Base-by-base conservation (phyloP, 2,113 vertebrate genomes). In the Brachirus orientalis region DNA sequence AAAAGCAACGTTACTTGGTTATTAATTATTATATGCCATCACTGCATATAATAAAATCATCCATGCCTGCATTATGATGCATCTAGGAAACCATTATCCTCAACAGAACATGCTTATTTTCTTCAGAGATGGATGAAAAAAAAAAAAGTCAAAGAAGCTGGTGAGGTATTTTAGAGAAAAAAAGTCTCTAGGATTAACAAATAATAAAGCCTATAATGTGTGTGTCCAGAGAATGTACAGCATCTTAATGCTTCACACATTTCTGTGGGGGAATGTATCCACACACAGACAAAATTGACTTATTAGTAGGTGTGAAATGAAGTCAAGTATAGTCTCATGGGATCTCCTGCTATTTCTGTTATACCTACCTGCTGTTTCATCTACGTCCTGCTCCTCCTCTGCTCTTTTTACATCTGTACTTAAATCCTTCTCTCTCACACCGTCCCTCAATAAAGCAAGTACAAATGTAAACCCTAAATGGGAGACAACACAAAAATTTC, bases 251-350 rank as follows among this genome's bases (percentile, higher is more conserved):
- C 41, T 59, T 10, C 28, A 28, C 28, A 28, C 28, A 28, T 28
- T 28, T 28, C 28, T 28, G 28, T 28, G 28, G 28, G 28, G 28
- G 2, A 28, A 4, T 28, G 28, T 28, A 47, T 7, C 33, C 43
- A 22, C 54, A 57, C 16, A 20, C 54, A 57, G 7, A 41, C 37
- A 20, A 8, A 9, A 10, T 18, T 69, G 35, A 77, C 69, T 69
- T 77, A 84, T 80, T 82, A 65, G 75, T 59, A 61, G 52, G 53
- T 66, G 16, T 35, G 41, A 33, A 68, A 57, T 61, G n/a, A 53
- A 75, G 38, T 69, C 33, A 55, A 63, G 59, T 28, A 28, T 28
- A 28, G 28, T 28, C 58, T 20, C 52, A 59, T 65, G 38, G 6
- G 28, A 28, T 43, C 22, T 59, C 59, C 14, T 47, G 37, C 47